Evolutionary conservation across 1,140 invertebrate genomes (phyloP), one percentile per base, ranked within the genome.

Genomic region (Vanessa tameamea): DNA sequence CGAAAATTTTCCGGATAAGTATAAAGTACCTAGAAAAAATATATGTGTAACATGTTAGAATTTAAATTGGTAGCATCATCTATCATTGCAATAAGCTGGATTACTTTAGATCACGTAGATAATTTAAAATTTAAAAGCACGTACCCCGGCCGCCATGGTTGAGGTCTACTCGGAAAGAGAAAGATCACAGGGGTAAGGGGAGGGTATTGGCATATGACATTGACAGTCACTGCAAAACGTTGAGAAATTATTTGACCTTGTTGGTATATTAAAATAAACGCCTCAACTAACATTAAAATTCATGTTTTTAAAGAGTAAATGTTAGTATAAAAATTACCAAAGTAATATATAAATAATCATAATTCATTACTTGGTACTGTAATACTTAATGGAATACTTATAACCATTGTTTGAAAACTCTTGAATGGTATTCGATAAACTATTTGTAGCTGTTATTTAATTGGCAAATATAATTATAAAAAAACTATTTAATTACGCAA

Each of bases 1-100:
- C 98, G 96, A 95, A 98, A 99, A 95, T 98, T 99, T 93, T 98
- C 96, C 79, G 97, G 96, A 94, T 98, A 99, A 85, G 98, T 98
- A 94, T 98, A 99, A 86, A 99, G 95, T 90, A 97, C 99, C 98
- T 99, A 94, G 50, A 96, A 95, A 90, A 91, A 95, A 95, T 90
- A 90, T 78, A 75, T n/a, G 69, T 37, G 73, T 47, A 69, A 50
- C 55, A 71, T 16, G 70, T 77, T 72, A 84, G 66, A 71, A 31
- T 8, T 50, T 67, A 55, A 16, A 26, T 37, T 59, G 57, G 15
- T 59, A 2, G 31, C 47, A 47, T 47, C 14, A n/a, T 14, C 13
- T 55, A 47, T 64, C 16, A 64, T 47, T 47, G 31, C n/a, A 64
- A 53, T 13, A n/a, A 37, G 67, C 37, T 64, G 47, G 63, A 64